These are phyloP conservation scores for Macaca fascicularis DNA, from an alignment of 2,113 vertebrate genomes.

Conservation along the genomic window T2T-MFA8v1.1 NC_088386.1:21310501-21311000, in stretches of 20 bases:
- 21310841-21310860: not conserved
- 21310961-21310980: not conserved
- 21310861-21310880: constrained; percentile 2
- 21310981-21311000: not conserved
- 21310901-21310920: not conserved
- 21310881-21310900: not conserved
- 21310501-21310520: not conserved
- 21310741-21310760: not conserved
- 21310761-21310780: not conserved
- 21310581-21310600: not conserved
- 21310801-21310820: not conserved
- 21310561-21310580: constrained; percentile 8
- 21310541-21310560: not conserved
- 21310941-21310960: not conserved
- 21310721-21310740: not conserved
- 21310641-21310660: not conserved
- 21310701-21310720: not conserved
- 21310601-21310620: constrained; percentile 1
- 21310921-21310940: not conserved
- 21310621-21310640: not conserved
- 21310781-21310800: not conserved
- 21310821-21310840: not conserved
- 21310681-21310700: not conserved
- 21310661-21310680: not conserved
- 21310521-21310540: not conserved